phyloP scores from a whole-genome alignment of 2,797 vertebrate species.

The Clamator glandarius region DNA sequence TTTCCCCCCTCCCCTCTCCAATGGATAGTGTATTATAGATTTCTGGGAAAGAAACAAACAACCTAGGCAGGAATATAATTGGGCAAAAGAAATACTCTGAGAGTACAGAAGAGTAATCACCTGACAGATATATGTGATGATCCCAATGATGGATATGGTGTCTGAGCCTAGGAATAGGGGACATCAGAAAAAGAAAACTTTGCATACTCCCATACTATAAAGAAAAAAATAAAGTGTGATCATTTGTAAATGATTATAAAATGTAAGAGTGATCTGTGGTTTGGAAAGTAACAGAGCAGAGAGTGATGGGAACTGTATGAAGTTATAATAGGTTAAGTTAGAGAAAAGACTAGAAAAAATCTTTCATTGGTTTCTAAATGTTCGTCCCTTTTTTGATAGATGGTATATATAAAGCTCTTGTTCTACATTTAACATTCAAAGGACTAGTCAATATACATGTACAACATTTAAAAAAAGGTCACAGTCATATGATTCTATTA shows the following conservation, averaged over 20 bases:
- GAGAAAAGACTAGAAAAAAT: background rate
- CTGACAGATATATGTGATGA: background rate
- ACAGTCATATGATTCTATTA: background rate
- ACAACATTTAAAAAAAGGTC: background rate
- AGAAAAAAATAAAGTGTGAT: background rate
- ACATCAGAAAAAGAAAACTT: background rate
- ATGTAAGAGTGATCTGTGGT: background rate
- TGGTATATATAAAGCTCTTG: background rate
- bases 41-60: slow-evolving; percentile 43
- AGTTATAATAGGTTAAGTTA: background rate
- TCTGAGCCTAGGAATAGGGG: background rate
- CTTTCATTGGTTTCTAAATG: background rate
- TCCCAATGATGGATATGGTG: background rate
- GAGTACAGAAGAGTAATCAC: slow-evolving; percentile 18
- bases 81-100: slow-evolving; percentile 39
- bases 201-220: background rate
- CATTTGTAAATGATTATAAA: slow-evolving; percentile 15
- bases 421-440: background rate
- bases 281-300: background rate
- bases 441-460: background rate
- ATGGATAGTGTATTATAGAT: slow-evolving; percentile 5
- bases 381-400: background rate
- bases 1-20: background rate
- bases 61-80: background rate
- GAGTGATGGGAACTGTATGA: background rate